phyloP scores from a whole-genome alignment of 2,113 vertebrate genomes.

The Malurus cyaneus region DNA sequence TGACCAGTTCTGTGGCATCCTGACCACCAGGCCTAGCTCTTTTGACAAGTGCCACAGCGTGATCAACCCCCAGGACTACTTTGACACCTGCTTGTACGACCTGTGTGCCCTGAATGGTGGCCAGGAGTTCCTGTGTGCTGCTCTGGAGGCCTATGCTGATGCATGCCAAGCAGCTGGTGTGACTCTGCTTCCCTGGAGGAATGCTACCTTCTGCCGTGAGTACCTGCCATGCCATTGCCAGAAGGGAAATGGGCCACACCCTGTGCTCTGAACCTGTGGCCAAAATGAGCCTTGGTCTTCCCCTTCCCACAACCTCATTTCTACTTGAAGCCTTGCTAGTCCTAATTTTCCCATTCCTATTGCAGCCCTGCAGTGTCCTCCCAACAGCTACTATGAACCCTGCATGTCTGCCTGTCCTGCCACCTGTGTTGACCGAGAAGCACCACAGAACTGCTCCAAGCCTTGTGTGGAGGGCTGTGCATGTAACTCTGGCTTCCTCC shows the following conservation, averaged over 20 bases:
- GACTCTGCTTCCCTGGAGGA: conserved; percentile 74
- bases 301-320: not conserved
- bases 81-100: no score
- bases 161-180: conserved; percentile 71
- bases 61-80: no score
- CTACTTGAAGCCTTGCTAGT: not conserved
- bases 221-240: not conserved
- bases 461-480: conserved; percentile 74
- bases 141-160: conserved; percentile 35
- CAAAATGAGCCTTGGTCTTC: not conserved
- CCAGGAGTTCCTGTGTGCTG: conserved; percentile 72
- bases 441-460: conserved; percentile 50
- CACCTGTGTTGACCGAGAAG: not conserved
- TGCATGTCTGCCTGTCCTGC: conserved; percentile 59
- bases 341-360: not conserved
- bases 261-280: not conserved
- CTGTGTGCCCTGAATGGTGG: no score
- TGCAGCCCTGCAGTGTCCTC: conserved; percentile 67
- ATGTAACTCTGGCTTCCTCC: conserved; percentile 67
- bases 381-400: conserved; percentile 66
- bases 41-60: conserved; percentile 74
- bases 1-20: conserved; percentile 74
- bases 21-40: conserved; percentile 69
- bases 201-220: conserved; percentile 79
- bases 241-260: not conserved